phyloP scores from a whole-genome alignment of 2,888 invertebrate species.

The Epinotia demarniana region DNA sequence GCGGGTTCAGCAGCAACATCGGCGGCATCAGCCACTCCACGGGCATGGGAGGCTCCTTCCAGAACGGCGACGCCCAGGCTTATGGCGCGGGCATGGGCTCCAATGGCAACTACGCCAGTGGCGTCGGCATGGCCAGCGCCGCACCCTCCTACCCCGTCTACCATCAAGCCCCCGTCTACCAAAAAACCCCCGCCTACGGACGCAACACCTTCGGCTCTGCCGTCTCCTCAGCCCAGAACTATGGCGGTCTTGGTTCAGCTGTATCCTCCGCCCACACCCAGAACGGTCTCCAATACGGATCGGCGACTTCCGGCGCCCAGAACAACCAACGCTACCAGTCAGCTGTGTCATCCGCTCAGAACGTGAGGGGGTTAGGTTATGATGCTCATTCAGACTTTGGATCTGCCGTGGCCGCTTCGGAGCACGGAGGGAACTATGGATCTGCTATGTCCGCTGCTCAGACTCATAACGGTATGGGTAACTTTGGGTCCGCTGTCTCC shows the following conservation, averaged over 20 bases:
- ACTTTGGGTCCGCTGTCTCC: conserved; percentile 61
- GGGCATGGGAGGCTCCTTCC: conserved; percentile 69
- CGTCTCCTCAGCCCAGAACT: conserved; percentile 63
- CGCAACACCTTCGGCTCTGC: conserved; percentile 57
- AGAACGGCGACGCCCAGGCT: conserved; percentile 67
- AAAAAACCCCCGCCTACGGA: conserved; percentile 51
- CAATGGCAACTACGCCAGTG: conserved; percentile 60
- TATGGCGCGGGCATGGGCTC: conserved; percentile 66
- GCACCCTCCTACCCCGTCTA: conserved; percentile 53
- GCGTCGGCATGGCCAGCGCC: conserved; percentile 67
- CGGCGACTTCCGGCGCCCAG: conserved; percentile 56
- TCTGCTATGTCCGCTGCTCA: conserved; percentile 47
- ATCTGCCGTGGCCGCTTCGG: conserved; percentile 54
- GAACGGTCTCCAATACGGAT: conserved; percentile 56
- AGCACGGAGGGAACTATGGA: conserved; percentile 44
- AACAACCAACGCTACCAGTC: conserved; percentile 56
- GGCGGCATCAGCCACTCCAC: conserved; percentile 74
- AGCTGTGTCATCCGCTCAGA: conserved; percentile 58
- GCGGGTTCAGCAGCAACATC: conserved; percentile 75
- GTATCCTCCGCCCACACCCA: conserved; percentile 62
- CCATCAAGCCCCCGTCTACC: conserved; percentile 51
- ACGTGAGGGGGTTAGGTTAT: conserved; percentile 55
- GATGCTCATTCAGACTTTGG: conserved; percentile 59
- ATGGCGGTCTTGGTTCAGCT: conserved; percentile 63
- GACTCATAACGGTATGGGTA: conserved; percentile 43